These are phyloP conservation scores for Pseudomyrmex dendroicus DNA, from an alignment of 1,140 invertebrate genomes.

Conservation along the genomic window DNA sequence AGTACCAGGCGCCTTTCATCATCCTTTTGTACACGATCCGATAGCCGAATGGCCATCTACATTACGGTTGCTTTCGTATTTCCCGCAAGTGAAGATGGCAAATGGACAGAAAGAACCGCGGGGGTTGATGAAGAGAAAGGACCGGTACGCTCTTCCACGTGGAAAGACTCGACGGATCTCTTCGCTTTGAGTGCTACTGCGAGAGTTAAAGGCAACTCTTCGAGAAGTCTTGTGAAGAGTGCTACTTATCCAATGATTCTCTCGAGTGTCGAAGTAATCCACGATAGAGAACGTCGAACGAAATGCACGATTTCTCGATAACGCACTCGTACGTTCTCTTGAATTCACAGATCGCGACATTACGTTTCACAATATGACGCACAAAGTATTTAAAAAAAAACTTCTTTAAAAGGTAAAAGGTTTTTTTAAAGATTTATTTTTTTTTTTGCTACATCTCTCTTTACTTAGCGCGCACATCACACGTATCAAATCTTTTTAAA, in stretches of 20 bases:
- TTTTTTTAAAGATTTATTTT: no score
- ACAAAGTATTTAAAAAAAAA: not conserved
- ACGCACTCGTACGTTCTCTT: not conserved
- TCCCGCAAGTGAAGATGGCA: constrained; percentile 59
- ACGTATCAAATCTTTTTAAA: not conserved
- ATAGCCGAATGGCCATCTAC: constrained; percentile 62
- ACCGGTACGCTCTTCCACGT: constrained; percentile 44
- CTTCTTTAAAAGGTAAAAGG: not conserved
- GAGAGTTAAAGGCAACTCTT: constrained; percentile 64
- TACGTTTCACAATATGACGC: not conserved
- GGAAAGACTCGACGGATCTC: constrained; percentile 51
- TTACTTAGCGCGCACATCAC: not conserved
- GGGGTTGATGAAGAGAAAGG: constrained; percentile 51
- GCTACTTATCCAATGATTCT: constrained; percentile 58
- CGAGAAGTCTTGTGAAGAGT: constrained; percentile 38
- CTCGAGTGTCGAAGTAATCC: constrained; percentile 51
- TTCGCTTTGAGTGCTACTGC: constrained; percentile 65
- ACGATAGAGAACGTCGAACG: constrained; percentile 22
- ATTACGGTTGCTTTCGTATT: constrained; percentile 56
- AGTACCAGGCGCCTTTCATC: constrained; percentile 43
- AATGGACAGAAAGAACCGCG: constrained; percentile 56
- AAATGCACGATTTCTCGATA: constrained; percentile 14
- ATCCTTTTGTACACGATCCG: constrained; percentile 48
- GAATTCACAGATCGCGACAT: not conserved
- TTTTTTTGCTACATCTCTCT: no score